Evolutionary conservation across 2,797 vertebrate genomes (phyloP), one percentile per base, ranked within the genome.

Genomic region (Bradypus variegatus): DNA sequence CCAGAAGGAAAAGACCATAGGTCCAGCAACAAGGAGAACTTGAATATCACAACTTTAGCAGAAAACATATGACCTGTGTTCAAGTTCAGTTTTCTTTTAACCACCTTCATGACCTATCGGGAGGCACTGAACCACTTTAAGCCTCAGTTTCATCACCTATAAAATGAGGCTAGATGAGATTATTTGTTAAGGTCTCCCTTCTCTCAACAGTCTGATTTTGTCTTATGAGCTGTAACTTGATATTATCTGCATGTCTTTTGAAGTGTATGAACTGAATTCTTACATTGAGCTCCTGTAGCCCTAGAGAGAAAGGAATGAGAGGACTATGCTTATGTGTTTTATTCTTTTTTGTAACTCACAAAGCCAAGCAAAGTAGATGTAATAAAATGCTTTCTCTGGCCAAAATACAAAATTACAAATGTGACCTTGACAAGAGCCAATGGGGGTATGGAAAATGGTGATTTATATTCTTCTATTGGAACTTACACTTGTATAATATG

Each of bases 221-320:
- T 31, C 93, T 88, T 64, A 82, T 45, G 38, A 92, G 55, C 50
- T 94, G 72, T 45, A 78, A 77, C 19, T 88, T 85, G 25, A n/a
- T 31, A 23, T 23, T 38, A 23, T 62, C 81, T 90, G 1, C 3
- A 12, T 18, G 60, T 36, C 58, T 38, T 33, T 60, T 80, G 53
- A 50, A 58, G 31, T 4, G 9, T n/a, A 58, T 4, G 31, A 62
- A 67, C 75, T 69, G 69, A 86, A 38, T 84, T 41, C 88, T 81
- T 38, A 62, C 36, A 60, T 4, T 75, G n/a, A 81, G 8, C 75
- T 62, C 60, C 45, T 75, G 18, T 1, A 16, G 2, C 77, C 64
- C 41, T 16, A 29, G 16, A 53, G 33, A 64, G 48, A 80, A 50
- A 50, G 15, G 48, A 84, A 4, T 78, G 64, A 67, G 62, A 81